These are phyloP conservation scores for Colius striatus DNA, from an alignment of 2,113 vertebrate species.

Conservation along the genomic window DNA sequence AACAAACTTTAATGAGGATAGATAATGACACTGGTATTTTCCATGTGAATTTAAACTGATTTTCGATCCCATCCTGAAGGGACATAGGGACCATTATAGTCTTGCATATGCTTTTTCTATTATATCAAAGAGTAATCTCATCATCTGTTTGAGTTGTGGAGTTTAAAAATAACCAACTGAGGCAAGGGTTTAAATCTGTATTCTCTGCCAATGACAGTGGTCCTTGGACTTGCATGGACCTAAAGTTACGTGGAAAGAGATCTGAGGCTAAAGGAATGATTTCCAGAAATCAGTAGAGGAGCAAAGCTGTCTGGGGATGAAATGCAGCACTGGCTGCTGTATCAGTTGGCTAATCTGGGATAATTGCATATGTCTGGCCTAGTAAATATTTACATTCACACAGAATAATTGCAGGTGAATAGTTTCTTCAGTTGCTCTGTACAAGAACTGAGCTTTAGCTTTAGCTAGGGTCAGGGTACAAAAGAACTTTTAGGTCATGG, in stretches of 20 bases:
- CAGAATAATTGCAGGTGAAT: not conserved
- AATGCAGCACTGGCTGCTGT: not conserved
- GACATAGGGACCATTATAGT: not conserved
- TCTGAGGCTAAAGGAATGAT: not conserved
- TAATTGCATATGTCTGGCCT: not conserved
- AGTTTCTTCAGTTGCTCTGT: not conserved
- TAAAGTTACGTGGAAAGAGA: not conserved
- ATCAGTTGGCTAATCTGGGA: not conserved
- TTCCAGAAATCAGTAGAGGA: not conserved
- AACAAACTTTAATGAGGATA: slow-evolving; percentile 9
- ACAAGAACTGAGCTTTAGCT: not conserved
- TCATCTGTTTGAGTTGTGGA: not conserved
- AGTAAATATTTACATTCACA: not conserved
- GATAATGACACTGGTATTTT: slow-evolving; percentile 8
- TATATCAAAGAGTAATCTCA: not conserved
- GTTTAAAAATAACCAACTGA: not conserved
- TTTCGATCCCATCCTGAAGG: not conserved
- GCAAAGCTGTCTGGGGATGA: not conserved
- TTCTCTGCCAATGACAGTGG: not conserved
- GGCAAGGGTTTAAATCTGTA: not conserved
- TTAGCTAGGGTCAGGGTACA: not conserved
- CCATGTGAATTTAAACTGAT: not conserved
- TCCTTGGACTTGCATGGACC: not conserved
- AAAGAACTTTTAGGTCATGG: not conserved
- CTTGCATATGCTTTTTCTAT: not conserved